A percentile compares a stretch with the other conserved stretches of the same genome.
Evolutionary conservation across 1,140 invertebrate genomes (phyloP).

Genomic region (Ceratosolen solmsi): DNA sequence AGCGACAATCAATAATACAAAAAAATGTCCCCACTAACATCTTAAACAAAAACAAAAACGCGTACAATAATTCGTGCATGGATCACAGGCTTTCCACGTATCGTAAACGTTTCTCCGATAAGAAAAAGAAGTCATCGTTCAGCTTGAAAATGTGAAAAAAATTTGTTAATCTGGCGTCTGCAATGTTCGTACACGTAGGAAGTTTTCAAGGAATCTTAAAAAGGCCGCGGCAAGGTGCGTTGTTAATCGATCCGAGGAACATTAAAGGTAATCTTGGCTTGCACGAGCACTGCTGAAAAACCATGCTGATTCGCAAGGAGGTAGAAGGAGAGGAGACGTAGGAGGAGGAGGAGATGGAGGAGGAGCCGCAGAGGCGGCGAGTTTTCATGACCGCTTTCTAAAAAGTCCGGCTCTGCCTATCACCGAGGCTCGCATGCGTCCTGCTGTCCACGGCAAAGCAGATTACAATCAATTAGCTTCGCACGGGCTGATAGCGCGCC

Average conservation of each 20-base stretch:
- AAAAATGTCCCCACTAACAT: too few species aligned
- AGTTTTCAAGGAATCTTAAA: not conserved
- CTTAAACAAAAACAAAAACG: too few species aligned
- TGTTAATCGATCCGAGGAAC: slow-evolving; percentile 6
- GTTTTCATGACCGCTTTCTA: slow-evolving; percentile 56
- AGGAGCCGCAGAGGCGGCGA: not conserved
- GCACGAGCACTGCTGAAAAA: slow-evolving; percentile 6
- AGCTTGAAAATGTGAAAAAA: not conserved
- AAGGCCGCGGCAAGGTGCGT: not conserved
- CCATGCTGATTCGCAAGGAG: slow-evolving; percentile 24
- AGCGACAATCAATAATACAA: too few species aligned
- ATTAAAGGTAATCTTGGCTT: slow-evolving; percentile 12
- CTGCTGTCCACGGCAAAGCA: not conserved
- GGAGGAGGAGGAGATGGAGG: not conserved
- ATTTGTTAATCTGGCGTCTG: not conserved
- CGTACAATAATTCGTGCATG: too few species aligned
- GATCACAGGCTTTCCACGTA: not conserved
- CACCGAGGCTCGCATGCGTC: too few species aligned
- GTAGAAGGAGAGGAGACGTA: not conserved
- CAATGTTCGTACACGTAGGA: not conserved
- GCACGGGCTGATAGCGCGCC: not conserved
- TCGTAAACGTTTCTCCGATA: not conserved
- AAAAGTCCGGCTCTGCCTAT: slow-evolving; percentile 30
- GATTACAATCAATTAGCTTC: slow-evolving; percentile 32
- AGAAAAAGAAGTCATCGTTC: not conserved